Percentiles rank a stretch among this genome's conserved stretches.
These are phyloP conservation scores for Punctoribates punctum DNA, from an alignment of 2,888 invertebrate species.

Conservation along the genomic window DNA sequence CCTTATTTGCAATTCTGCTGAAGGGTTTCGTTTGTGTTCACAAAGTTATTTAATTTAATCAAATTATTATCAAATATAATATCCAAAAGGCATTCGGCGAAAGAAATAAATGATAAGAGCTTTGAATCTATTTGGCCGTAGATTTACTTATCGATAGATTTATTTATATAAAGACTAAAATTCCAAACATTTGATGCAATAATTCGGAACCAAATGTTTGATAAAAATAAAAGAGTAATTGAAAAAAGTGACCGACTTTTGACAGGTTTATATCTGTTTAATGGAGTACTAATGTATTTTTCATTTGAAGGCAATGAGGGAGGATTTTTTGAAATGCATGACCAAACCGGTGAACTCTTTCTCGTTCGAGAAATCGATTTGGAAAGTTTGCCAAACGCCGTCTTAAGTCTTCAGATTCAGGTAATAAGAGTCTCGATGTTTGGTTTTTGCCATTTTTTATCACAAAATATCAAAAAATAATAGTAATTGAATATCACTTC, in stretches of 20 bases:
- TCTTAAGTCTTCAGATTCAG: conserved; percentile 59
- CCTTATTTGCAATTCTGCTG: not conserved
- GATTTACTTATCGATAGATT: not conserved
- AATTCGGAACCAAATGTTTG: not conserved
- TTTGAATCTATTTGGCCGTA: not conserved
- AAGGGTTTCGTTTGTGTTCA: not conserved
- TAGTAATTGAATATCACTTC: conserved; percentile 12
- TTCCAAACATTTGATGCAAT: conserved; percentile 1
- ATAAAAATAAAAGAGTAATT: not conserved
- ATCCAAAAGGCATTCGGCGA: not conserved
- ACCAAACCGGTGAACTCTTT: conserved; percentile 69
- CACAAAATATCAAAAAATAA: not conserved
- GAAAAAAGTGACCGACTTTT: conserved; percentile 33
- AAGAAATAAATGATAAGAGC: not conserved
- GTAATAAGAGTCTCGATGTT: conserved; percentile 42
- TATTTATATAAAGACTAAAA: not conserved
- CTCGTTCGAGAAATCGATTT: conserved; percentile 76
- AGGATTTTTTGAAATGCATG: conserved; percentile 69
- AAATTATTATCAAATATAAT: not conserved
- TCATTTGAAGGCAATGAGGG: conserved; percentile 63
- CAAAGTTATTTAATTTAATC: not conserved
- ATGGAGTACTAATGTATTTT: not conserved
- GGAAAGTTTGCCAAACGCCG: conserved; percentile 58
- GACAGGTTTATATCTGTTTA: not conserved
- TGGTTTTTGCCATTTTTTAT: not conserved